Base-by-base conservation (phyloP, 1,140 invertebrate genomes). In the Caenorhabditis latens region DNA sequence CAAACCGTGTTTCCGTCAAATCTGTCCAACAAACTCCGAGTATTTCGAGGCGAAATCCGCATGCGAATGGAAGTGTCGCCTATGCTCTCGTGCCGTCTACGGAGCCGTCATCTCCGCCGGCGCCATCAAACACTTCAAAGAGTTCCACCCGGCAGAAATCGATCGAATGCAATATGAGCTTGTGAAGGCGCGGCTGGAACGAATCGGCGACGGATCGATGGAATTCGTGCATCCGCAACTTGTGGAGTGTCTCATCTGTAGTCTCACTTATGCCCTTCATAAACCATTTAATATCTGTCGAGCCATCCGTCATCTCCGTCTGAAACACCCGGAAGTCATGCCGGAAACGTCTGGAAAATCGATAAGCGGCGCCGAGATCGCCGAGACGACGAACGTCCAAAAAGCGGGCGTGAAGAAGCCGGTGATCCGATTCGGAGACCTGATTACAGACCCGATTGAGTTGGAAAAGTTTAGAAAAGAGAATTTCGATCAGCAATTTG, bases 201-300 rank as follows among this genome's bases (percentile, higher is more conserved):
- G 90, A 24, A 89, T 91, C 14, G 84, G 84, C 16, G 90, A 91
- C 53, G 90, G 90, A 14, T 91, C 90, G 21, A 91, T 91, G 90
- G 90, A 91, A 84, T 91, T 91, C 48, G 82, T 91, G 50, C 83
- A 90, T 87, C 88, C 88, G 16, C 87, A 86, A 55, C 67, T 89
- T 5, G 84, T 90, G 3, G 89, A 90, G 71, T 90, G 89, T 53
- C 89, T 90, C 58, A 85, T 90, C 24, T 90, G 89, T 48, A 89
- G 85, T 83, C 83, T 89, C 0, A 89, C 85, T 1, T 89, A 89
- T 40, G 79, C 86, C 19, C 86, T 90, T n/a, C 89, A 90, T 43
- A 87, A 87, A 48, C 85, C 85, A 11, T 86, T 79, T 32, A 86
- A 86, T 32, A 86, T 90, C 24, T 89, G 86, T 71, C 75, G 89